Base-by-base conservation (phyloP, 2,113 vertebrate species). In the Platycercus adscitus region DNA sequence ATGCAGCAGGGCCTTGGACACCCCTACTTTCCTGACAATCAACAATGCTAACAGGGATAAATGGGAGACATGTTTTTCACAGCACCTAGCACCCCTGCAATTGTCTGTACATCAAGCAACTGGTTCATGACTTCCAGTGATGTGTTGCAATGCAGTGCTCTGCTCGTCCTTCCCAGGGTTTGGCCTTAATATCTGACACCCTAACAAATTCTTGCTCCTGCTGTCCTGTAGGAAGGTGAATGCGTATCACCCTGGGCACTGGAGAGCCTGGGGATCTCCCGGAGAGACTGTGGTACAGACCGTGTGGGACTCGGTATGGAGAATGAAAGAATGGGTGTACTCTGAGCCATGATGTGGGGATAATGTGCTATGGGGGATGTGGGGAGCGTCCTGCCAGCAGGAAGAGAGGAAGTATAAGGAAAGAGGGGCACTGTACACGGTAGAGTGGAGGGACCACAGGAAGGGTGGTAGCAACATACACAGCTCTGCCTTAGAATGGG, bases 181-280 rank as follows among this genome's bases (percentile, higher is more conserved):
- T 61, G 17, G 4, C 17, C 6, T 26, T 60, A 17, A n/a, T n/a
- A 24, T 75, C 75, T 50, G 65, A 28, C 49, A 37, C 8, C 10
- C 6, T 35, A 77, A 12, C 29, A 60, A 41, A 6, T 24, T 43
- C 52, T 58, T 49, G 17, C 2, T 37, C 6, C 12, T 18, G 2
- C 4, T 47, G 31, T 12, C 7, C 41, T 10, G 7, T 49, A 66
- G 24, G 43, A 39, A 70, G 43, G 19, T n/a, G 31, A n/a, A 44
- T 13, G 25, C 13, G 7, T 8, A 4, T 47, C n/a, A 47, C 18
- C 10, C 21, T 33, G 28, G 44, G 10, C 7, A 14, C 10, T 13
- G 46, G n/a, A 43, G 10, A 61, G 10, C 11, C 21, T 0, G 0
- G 10, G 14, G 12, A 26, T 47, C 9, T 13, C 23, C 13, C 24